Evolutionary conservation across 2,113 vertebrate genomes (phyloP).

Genomic region (Etheostoma cragini): DNA sequence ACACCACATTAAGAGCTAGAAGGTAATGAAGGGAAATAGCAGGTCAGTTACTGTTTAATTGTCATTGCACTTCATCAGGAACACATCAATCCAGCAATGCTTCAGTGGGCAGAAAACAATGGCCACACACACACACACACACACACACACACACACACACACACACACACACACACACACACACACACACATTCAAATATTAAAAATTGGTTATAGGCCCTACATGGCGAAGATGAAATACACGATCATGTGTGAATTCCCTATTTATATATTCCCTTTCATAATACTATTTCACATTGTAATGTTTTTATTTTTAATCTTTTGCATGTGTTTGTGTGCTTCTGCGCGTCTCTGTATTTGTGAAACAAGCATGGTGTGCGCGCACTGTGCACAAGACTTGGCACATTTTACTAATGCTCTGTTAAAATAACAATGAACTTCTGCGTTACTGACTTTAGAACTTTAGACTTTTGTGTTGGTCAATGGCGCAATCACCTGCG

Average conservation of each 20-base stretch:
- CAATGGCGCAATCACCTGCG: too few relatives aligned
- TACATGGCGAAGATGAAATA: neutral
- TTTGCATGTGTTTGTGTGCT: too few relatives aligned
- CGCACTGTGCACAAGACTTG: too few relatives aligned
- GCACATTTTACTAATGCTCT: too few relatives aligned
- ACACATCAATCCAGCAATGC: slow-evolving; percentile 94
- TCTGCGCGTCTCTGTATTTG: too few relatives aligned
- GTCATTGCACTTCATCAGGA: slow-evolving; percentile 95
- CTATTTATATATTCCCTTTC: too few relatives aligned
- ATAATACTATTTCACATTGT: too few relatives aligned
- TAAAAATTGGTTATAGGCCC: neutral
- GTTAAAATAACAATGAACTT: too few relatives aligned
- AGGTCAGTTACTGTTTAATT: slow-evolving; percentile 99
- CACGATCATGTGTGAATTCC: neutral
- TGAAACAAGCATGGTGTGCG: too few relatives aligned
- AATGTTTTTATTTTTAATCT: too few relatives aligned
- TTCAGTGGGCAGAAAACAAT: slow-evolving; percentile 96
- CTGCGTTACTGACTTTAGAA: too few relatives aligned
- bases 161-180: slow-evolving; percentile 1
- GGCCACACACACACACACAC: slow-evolving; percentile 78
- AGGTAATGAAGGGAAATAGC: slow-evolving; percentile 93
- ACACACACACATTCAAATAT: neutral
- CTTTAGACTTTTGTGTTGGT: too few relatives aligned
- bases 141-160: slow-evolving; percentile 8
- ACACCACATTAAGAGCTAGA: slow-evolving; percentile 86